These are phyloP conservation scores for Plecotus auritus DNA, from an alignment of 2,113 vertebrate genomes.

Conservation along the genomic window DNA sequence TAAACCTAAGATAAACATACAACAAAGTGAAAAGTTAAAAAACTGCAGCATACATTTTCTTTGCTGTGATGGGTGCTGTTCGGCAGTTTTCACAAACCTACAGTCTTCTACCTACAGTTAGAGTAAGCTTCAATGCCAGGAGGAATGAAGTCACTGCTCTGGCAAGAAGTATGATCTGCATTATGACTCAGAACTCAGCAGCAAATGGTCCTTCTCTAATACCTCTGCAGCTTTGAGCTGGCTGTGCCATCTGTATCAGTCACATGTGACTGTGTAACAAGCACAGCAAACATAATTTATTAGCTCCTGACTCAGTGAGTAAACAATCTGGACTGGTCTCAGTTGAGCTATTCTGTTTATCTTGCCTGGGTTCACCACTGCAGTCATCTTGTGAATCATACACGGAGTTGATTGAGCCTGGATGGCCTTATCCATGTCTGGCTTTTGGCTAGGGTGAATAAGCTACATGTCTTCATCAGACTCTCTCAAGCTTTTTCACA, in stretches of 20 bases:
- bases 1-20: background rate
- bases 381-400: background rate
- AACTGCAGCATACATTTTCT: background rate
- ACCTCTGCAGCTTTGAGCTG: background rate
- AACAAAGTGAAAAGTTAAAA: background rate
- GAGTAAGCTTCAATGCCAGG: background rate
- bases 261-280: slow-evolving; percentile 12
- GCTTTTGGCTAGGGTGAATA: background rate
- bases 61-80: background rate
- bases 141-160: background rate
- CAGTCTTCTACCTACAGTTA: background rate
- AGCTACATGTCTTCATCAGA: background rate
- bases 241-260: background rate
- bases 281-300: background rate
- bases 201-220: background rate
- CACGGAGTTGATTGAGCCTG: background rate
- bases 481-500: background rate
- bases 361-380: background rate
- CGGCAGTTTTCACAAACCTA: background rate
- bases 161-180: background rate
- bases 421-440: background rate
- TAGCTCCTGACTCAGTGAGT: background rate
- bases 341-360: background rate
- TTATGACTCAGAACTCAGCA: background rate
- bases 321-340: background rate